Percentiles rank a stretch among this genome's conserved stretches.
Evolutionary conservation across 2,888 invertebrate genomes (phyloP).

Genomic region (Tromatobia lineatoria): DNA sequence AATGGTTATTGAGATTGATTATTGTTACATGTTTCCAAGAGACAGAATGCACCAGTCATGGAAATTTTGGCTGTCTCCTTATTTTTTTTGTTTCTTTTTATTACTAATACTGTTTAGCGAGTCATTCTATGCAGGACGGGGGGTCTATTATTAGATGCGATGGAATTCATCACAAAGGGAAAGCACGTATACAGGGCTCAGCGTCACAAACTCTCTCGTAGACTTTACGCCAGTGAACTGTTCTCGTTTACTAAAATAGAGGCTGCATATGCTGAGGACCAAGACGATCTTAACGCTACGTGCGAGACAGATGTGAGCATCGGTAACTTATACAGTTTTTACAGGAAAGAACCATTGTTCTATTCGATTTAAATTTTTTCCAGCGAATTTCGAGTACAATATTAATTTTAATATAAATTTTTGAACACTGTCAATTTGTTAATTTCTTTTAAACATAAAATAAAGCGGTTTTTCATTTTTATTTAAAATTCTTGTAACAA

Average conservation of each 20-base stretch:
- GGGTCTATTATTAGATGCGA: constrained; percentile 77
- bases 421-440: no score
- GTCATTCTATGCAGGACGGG: constrained; percentile 52
- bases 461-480: no score
- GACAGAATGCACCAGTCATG: no score
- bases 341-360: constrained; percentile 15
- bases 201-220: constrained; percentile 31
- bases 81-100: background rate
- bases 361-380: background rate
- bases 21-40: constrained; percentile 27
- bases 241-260: constrained; percentile 63
- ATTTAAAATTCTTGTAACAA: no score
- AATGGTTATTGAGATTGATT: background rate
- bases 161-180: constrained; percentile 78
- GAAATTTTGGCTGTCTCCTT: no score
- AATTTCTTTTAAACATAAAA: no score
- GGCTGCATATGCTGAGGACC: constrained; percentile 44
- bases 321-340: constrained; percentile 18
- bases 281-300: constrained; percentile 54
- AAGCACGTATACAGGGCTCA: constrained; percentile 40
- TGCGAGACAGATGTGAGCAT: constrained; percentile 49
- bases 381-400: no score
- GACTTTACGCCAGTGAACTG: constrained; percentile 55
- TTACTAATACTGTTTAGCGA: constrained; percentile 54
- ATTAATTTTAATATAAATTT: no score